Conservation (phyloP, 2,797 vertebrate genomes). For the Hephaestus fuliginosus region DNA sequence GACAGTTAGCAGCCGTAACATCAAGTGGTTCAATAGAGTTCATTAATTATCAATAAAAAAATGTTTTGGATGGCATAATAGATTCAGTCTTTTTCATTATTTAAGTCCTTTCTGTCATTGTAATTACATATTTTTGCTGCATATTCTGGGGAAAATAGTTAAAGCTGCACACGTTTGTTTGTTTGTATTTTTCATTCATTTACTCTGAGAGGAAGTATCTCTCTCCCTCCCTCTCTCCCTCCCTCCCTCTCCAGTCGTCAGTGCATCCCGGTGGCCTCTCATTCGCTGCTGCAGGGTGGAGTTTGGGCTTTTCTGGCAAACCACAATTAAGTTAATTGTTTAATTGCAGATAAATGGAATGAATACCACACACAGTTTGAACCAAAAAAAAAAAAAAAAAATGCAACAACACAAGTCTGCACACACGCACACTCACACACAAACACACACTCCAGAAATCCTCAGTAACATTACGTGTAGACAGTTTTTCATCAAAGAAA, state of each 20-base stretch:
- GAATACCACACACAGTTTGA: constrained; percentile 75
- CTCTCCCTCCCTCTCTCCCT: neutral
- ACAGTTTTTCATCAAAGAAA: constrained; percentile 62
- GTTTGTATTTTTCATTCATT: neutral
- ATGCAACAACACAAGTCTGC: constrained; percentile 21
- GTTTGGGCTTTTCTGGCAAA: constrained; percentile 67
- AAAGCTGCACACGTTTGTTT: neutral
- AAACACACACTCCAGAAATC: constrained; percentile 29
- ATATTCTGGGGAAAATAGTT: neutral
- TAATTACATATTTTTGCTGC: neutral
- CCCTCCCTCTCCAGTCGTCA: constrained; percentile 4
- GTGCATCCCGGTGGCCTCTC: constrained; percentile 66
- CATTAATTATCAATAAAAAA: neutral
- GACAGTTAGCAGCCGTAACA: neutral
- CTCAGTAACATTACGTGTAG: constrained; percentile 41
- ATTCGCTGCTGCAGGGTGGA: constrained; percentile 66
- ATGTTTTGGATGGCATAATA: neutral
- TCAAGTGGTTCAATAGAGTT: neutral
- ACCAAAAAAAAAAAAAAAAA: constrained; percentile 37
- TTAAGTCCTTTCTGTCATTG: neutral
- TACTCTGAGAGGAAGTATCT: constrained; percentile 2
- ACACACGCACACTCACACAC: constrained; percentile 18
- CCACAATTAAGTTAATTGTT: constrained; percentile 83
- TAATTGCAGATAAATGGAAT: constrained; percentile 81
- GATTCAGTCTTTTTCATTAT: neutral